Percentiles rank a stretch among this genome's conserved stretches.
phyloP scores from a whole-genome alignment of 2,888 invertebrate genomes.

The Onthophagus sagittarius region DNA sequence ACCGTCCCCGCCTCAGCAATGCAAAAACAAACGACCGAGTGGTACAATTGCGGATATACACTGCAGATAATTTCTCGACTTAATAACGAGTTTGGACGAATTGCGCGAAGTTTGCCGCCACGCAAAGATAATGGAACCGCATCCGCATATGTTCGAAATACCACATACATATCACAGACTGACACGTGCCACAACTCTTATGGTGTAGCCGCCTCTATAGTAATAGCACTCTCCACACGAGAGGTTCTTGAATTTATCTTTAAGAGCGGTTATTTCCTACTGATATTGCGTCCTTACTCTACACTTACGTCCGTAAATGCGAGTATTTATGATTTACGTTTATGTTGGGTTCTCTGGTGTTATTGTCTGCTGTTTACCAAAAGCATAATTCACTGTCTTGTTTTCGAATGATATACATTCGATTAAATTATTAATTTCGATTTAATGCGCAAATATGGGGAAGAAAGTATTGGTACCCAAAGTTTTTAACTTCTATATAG shows the following conservation, averaged over 20 bases:
- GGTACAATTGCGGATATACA: slow-evolving; percentile 5
- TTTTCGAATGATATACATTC: neutral
- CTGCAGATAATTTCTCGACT: slow-evolving; percentile 18
- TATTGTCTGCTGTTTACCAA: neutral
- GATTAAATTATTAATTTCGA: too few relatives aligned
- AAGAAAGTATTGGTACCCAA: too few relatives aligned
- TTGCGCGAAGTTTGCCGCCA: slow-evolving; percentile 2
- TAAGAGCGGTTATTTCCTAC: neutral
- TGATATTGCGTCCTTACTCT: neutral
- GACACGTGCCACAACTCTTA: neutral
- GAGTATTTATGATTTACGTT: neutral
- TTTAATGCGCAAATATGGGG: too few relatives aligned
- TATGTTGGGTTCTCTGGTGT: neutral
- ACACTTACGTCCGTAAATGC: neutral
- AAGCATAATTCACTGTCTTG: neutral
- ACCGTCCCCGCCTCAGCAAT: neutral
- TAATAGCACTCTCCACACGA: neutral
- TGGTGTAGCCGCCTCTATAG: neutral
- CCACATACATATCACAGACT: neutral
- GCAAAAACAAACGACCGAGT: slow-evolving; percentile 3
- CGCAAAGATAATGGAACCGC: slow-evolving; percentile 2
- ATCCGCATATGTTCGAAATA: slow-evolving; percentile 1
- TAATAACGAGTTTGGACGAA: slow-evolving; percentile 20
- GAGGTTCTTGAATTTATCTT: neutral
- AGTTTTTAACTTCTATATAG: too few relatives aligned